phyloP scores from a whole-genome alignment of 2,888 invertebrate species.

The Diadegma fenestrale region DNA sequence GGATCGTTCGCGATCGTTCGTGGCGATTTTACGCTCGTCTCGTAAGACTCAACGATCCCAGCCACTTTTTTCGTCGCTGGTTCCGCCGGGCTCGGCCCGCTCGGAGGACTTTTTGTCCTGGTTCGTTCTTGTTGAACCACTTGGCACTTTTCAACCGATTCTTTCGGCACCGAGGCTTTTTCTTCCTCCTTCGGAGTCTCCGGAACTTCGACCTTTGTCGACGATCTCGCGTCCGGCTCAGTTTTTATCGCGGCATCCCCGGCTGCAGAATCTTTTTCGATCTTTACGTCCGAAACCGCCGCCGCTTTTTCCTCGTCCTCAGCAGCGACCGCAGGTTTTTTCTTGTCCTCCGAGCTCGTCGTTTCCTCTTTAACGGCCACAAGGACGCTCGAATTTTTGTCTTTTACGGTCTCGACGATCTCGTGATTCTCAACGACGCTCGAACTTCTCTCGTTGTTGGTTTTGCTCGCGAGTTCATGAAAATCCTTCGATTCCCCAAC shows the following conservation, averaged over 20 bases:
- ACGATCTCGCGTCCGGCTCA: background rate
- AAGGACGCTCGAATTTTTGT: background rate
- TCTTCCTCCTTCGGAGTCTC: background rate
- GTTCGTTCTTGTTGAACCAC: slow-evolving; percentile 69
- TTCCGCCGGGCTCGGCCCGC: slow-evolving; percentile 75
- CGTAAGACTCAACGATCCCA: slow-evolving; percentile 71
- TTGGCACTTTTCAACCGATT: slow-evolving; percentile 39
- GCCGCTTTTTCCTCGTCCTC: background rate
- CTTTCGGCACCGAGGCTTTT: background rate
- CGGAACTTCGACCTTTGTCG: background rate
- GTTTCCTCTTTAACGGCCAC: background rate
- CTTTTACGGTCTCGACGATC: slow-evolving; percentile 20
- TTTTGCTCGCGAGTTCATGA: slow-evolving; percentile 10
- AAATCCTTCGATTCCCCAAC: slow-evolving; percentile 64
- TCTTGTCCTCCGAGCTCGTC: background rate
- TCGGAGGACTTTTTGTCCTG: slow-evolving; percentile 72
- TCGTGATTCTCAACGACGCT: slow-evolving; percentile 55
- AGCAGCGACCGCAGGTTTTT: background rate
- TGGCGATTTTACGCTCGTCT: slow-evolving; percentile 79
- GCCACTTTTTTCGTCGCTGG: slow-evolving; percentile 79
- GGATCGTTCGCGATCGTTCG: slow-evolving; percentile 85
- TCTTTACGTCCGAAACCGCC: slow-evolving; percentile 5
- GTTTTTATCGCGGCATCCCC: no score
- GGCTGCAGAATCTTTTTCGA: background rate
- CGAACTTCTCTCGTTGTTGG: slow-evolving; percentile 39